A percentile compares a stretch with the other conserved stretches of the same genome.
phyloP scores from a whole-genome alignment of 1,140 invertebrate genomes.

The Drosophila subobscura region DNA sequence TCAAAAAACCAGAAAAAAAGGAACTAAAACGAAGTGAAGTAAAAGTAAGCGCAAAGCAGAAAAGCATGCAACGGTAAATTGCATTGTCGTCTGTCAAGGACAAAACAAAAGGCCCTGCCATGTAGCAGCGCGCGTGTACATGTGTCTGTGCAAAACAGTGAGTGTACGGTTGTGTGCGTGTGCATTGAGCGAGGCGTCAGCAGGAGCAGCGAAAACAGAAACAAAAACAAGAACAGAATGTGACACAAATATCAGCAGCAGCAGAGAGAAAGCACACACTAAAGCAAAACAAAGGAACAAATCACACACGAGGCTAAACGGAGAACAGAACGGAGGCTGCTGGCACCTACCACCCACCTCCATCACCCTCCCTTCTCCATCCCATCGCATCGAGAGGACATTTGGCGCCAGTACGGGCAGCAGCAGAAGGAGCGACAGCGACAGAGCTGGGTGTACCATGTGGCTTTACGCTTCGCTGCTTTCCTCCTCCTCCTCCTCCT shows the following conservation, averaged over 20 bases:
- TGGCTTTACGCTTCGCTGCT: conserved; percentile 44
- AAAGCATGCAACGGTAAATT: conserved; percentile 63
- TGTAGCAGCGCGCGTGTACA: conserved; percentile 24
- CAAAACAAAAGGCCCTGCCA: conserved; percentile 63
- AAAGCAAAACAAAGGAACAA: conserved; percentile 62
- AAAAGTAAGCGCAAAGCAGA: conserved; percentile 17
- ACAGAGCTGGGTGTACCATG: conserved; percentile 51
- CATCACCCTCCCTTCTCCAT: conserved; percentile 1
- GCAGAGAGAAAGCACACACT: conserved; percentile 36
- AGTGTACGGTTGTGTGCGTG: conserved; percentile 23
- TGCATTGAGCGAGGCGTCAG: conserved; percentile 6
- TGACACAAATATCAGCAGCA: conserved; percentile 52
- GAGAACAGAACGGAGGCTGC: conserved; percentile 49
- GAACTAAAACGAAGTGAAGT: conserved; percentile 12
- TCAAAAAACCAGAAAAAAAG: neutral
- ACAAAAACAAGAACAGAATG: conserved; percentile 48
- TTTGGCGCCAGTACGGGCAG: conserved; percentile 66
- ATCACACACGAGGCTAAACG: conserved; percentile 45
- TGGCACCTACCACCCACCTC: neutral
- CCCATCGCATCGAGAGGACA: conserved; percentile 23
- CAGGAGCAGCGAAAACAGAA: conserved; percentile 35
- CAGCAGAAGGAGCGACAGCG: conserved; percentile 32
- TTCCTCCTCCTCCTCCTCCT: conserved; percentile 22
- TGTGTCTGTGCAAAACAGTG: conserved; percentile 14
- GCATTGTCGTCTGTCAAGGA: conserved; percentile 68